Conservation (phyloP, 2,113 vertebrate species). For the Odobenus rosmarus region DNA sequence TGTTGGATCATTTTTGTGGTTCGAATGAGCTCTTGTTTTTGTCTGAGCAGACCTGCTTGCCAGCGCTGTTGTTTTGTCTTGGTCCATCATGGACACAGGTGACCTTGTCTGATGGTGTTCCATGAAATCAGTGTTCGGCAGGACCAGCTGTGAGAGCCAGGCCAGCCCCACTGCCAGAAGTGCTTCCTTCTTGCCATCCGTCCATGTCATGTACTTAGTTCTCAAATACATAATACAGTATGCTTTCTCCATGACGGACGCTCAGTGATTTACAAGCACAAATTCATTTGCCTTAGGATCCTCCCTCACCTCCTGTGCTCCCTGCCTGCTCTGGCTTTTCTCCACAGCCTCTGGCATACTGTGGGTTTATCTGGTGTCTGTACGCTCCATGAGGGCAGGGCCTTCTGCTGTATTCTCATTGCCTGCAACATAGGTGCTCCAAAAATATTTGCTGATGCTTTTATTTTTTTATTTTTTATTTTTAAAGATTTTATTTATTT, state of each 20-base stretch:
- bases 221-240: fast-evolving
- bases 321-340: background rate
- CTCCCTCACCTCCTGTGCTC: background rate
- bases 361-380: background rate
- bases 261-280: background rate
- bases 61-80: background rate
- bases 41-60: background rate
- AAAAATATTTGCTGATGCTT: background rate
- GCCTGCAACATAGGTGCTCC: background rate
- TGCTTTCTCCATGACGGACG: background rate
- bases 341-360: background rate
- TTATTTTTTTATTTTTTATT: too few relatives aligned
- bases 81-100: background rate
- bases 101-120: background rate
- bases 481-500: too few relatives aligned
- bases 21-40: background rate
- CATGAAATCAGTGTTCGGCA: fast-evolving
- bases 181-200: background rate
- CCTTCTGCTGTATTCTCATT: background rate
- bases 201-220: fast-evolving
- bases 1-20: fast-evolving
- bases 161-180: too few relatives aligned
- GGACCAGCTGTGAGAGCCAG: background rate
- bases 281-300: background rate
- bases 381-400: background rate